phyloP scores from a whole-genome alignment of 2,888 invertebrate genomes.

The Thumatha senex region DNA sequence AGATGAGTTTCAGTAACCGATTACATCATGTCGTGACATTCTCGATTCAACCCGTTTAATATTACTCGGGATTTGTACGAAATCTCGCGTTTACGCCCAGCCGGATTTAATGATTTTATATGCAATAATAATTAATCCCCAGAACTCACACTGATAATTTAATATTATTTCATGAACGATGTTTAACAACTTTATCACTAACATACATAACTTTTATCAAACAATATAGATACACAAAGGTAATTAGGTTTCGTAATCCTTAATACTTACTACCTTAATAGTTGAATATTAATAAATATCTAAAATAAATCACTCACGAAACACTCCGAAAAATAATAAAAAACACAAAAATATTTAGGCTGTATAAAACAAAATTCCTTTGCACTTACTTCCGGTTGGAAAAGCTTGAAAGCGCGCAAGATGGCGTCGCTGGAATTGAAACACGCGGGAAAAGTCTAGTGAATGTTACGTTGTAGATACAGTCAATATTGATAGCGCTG shows the following conservation, averaged over 20 bases:
- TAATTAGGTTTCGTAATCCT: not conserved
- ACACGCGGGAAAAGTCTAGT: slow-evolving; percentile 60
- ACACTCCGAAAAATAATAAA: slow-evolving; percentile 40
- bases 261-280: slow-evolving; percentile 31
- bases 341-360: slow-evolving; percentile 30
- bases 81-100: slow-evolving; percentile 66
- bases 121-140: slow-evolving; percentile 56
- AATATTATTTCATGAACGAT: slow-evolving; percentile 34
- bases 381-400: slow-evolving; percentile 66
- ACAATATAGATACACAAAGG: too few species aligned
- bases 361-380: slow-evolving; percentile 42
- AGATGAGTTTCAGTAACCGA: slow-evolving; percentile 61
- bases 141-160: slow-evolving; percentile 46
- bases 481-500: slow-evolving; percentile 27
- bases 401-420: slow-evolving; percentile 43
- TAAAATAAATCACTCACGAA: slow-evolving; percentile 38
- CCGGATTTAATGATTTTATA: slow-evolving; percentile 65
- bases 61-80: slow-evolving; percentile 59
- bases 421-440: slow-evolving; percentile 48
- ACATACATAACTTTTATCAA: too few species aligned
- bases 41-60: slow-evolving; percentile 60
- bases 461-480: slow-evolving; percentile 30
- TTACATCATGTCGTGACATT: slow-evolving; percentile 72
- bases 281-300: not conserved
- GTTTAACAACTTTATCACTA: slow-evolving; percentile 9